phyloP scores from a whole-genome alignment of 1,140 invertebrate species.

The Gonatopus flavifemur region DNA sequence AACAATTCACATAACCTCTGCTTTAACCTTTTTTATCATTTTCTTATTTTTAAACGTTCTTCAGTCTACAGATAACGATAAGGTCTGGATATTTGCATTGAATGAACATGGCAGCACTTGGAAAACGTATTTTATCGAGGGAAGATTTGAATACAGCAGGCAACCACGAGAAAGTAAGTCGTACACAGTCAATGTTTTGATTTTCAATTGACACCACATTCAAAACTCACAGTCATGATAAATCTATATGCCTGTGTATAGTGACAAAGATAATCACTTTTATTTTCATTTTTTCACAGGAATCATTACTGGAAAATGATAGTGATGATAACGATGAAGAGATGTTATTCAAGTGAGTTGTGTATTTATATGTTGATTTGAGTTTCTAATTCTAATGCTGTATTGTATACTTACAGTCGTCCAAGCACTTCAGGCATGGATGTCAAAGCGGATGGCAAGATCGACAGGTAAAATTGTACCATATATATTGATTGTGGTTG shows the following conservation, averaged over 20 bases:
- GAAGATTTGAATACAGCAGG: constrained; percentile 39
- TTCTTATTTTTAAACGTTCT: background rate
- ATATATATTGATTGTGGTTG: too few relatives aligned
- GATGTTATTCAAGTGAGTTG: constrained; percentile 43
- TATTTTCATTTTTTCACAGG: constrained; percentile 31
- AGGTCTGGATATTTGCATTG: background rate
- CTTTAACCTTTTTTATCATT: too few relatives aligned
- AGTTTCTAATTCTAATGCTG: background rate
- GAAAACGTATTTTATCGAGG: constrained; percentile 33
- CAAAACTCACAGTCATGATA: background rate
- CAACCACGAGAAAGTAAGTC: constrained; percentile 45
- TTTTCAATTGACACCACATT: background rate
- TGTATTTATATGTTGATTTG: background rate
- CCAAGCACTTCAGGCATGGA: constrained; percentile 36
- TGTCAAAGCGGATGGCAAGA: constrained; percentile 38
- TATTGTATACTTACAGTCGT: constrained; percentile 23
- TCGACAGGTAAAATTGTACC: constrained; percentile 37
- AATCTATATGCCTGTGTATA: background rate
- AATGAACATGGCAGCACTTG: constrained; percentile 18
- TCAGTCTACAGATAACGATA: too few relatives aligned
- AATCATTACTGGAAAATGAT: constrained; percentile 46
- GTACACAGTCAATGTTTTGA: background rate
- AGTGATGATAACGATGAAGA: constrained; percentile 50
- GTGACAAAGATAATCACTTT: constrained; percentile 15
- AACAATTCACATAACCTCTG: too few relatives aligned